A percentile compares a stretch with the other conserved stretches of the same genome.
Conservation (phyloP, 1,140 invertebrate species). For the Sweltsa coloradensis region DNA sequence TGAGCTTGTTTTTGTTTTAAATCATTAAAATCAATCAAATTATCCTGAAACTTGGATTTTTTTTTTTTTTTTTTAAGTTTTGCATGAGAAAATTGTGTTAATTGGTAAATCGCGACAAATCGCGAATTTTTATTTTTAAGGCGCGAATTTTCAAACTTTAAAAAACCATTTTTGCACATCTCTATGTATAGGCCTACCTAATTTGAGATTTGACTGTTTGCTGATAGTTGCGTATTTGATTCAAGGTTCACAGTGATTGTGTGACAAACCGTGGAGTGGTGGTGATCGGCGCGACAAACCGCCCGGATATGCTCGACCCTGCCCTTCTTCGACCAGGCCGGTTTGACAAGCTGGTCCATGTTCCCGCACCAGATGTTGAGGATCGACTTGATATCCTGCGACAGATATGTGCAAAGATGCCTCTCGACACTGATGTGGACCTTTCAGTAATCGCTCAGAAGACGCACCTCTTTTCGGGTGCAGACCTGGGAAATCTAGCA, state of each 20-base stretch:
- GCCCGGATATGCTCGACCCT: constrained; percentile 65
- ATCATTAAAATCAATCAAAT: no score
- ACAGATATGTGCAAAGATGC: constrained; percentile 45
- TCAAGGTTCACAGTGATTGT: background rate
- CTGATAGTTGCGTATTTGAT: background rate
- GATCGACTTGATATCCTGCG: constrained; percentile 46
- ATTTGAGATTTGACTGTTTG: no score
- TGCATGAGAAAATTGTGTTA: no score
- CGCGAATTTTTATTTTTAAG: no score
- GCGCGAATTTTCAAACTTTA: no score
- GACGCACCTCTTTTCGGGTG: constrained; percentile 61
- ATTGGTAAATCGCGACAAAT: no score
- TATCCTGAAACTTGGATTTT: no score
- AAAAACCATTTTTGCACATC: no score
- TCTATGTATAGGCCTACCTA: no score
- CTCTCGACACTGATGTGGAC: constrained; percentile 42
- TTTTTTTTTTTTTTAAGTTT: no score
- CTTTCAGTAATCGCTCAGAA: constrained; percentile 39
- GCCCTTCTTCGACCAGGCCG: constrained; percentile 64
- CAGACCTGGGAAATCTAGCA: constrained; percentile 60
- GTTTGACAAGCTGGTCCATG: constrained; percentile 60
- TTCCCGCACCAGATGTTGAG: constrained; percentile 52
- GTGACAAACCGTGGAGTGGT: constrained; percentile 32
- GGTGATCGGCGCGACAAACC: constrained; percentile 63
- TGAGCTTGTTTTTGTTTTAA: no score